phyloP scores from a whole-genome alignment of 2,888 invertebrate genomes.

The Darwinula stevensoni region DNA sequence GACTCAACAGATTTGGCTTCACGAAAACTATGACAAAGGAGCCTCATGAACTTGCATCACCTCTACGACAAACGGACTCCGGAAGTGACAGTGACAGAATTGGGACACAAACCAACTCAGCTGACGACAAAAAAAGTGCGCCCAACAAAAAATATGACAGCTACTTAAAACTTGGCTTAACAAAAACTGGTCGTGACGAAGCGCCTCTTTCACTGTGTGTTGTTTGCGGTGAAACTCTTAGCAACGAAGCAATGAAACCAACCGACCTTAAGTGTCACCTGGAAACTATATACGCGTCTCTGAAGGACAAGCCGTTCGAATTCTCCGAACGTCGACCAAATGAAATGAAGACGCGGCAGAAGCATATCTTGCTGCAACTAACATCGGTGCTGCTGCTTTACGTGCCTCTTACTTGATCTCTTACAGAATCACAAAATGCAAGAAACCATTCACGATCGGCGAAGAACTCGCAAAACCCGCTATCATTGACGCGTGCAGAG shows the following conservation, averaged over 20 bases:
- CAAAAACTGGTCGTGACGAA: neutral
- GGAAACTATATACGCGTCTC: neutral
- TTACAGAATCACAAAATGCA: conserved; percentile 7
- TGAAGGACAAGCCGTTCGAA: neutral
- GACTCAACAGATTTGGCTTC: too few species aligned
- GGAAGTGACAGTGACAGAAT: too few species aligned
- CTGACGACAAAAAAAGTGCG: conserved; percentile 5
- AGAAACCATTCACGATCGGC: too few species aligned
- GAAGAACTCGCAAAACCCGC: conserved; percentile 8
- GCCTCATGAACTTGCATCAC: too few species aligned
- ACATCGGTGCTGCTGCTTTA: neutral
- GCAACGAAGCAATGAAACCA: too few species aligned
- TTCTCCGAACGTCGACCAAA: neutral
- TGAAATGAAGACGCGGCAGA: too few species aligned
- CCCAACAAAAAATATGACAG: too few species aligned
- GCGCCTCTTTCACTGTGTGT: neutral
- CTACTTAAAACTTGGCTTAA: too few species aligned
- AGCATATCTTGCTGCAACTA: too few species aligned
- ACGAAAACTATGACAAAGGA: too few species aligned
- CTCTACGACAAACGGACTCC: too few species aligned
- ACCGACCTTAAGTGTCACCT: neutral
- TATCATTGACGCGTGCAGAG: conserved; percentile 6
- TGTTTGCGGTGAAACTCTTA: neutral
- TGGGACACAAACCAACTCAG: too few species aligned
- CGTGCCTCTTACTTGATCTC: neutral